Evolutionary conservation across 2,888 invertebrate species (phyloP).

Genomic region (Xylota sylvarum): DNA sequence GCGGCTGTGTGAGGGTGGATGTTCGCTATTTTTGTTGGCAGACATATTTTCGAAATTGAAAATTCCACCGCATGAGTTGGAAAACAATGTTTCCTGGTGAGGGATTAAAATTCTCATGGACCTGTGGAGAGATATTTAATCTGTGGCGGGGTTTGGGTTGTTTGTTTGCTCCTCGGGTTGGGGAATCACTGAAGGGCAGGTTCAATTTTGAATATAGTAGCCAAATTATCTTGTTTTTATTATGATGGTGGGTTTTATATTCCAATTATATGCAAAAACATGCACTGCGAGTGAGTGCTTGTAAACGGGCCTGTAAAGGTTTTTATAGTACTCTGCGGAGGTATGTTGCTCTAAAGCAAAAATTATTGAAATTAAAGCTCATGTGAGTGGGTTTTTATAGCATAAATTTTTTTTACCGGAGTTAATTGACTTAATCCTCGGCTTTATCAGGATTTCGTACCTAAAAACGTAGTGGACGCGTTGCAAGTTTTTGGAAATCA

Average conservation of each 20-base stretch:
- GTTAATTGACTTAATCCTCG: too few relatives aligned
- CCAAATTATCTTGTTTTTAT: conserved; percentile 1
- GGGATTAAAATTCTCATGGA: conserved; percentile 17
- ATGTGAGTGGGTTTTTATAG: too few relatives aligned
- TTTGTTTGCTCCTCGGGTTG: conserved; percentile 23
- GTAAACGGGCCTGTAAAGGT: neutral
- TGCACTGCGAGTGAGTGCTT: neutral
- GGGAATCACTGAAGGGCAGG: conserved; percentile 33
- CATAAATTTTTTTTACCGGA: too few relatives aligned
- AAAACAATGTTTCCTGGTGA: conserved; percentile 32
- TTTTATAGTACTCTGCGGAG: too few relatives aligned
- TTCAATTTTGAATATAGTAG: conserved; percentile 39
- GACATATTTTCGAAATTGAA: conserved; percentile 75
- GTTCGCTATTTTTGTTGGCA: conserved; percentile 60
- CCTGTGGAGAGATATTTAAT: conserved; percentile 34
- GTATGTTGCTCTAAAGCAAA: too few relatives aligned
- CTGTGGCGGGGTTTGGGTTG: conserved; percentile 32
- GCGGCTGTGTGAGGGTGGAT: neutral
- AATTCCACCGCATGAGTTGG: conserved; percentile 66
- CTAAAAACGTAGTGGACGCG: too few relatives aligned
- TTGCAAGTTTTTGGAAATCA: too few relatives aligned
- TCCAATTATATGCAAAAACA: conserved; percentile 42
- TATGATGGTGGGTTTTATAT: conserved; percentile 15
- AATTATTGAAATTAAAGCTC: too few relatives aligned
- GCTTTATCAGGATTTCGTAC: too few relatives aligned